These are phyloP conservation scores for Metallyticus violacea DNA, from an alignment of 2,888 invertebrate species.

Conservation along the genomic window DNA sequence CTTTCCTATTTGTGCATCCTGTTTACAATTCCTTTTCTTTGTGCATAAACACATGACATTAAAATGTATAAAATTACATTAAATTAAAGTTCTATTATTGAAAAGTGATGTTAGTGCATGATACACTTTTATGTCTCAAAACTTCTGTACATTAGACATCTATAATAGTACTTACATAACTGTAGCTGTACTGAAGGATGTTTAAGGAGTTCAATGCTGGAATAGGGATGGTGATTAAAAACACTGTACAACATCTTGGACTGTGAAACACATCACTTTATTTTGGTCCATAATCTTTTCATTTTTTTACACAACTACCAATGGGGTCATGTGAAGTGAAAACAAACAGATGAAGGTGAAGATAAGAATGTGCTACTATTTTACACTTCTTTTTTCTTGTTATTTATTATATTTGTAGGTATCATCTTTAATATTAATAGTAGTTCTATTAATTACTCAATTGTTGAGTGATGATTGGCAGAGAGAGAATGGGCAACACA, in stretches of 20 bases:
- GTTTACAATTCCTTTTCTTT: too few species aligned
- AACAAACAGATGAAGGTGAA: not conserved
- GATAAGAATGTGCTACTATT: not conserved
- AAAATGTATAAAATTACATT: too few species aligned
- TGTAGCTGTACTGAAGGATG: too few species aligned
- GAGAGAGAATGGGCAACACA: not conserved
- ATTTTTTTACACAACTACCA: slow-evolving; percentile 6
- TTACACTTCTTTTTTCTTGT: not conserved
- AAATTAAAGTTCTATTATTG: too few species aligned
- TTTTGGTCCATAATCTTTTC: slow-evolving; percentile 10
- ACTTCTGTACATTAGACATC: too few species aligned
- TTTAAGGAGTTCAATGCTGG: too few species aligned
- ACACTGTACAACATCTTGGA: not conserved
- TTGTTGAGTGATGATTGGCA: not conserved
- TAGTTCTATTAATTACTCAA: not conserved
- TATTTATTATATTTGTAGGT: not conserved
- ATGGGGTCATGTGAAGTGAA: slow-evolving; percentile 10
- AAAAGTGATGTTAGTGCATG: too few species aligned
- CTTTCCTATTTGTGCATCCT: too few species aligned
- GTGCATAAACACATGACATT: too few species aligned
- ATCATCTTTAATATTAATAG: not conserved
- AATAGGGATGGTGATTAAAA: not conserved
- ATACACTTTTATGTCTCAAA: too few species aligned
- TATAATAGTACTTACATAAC: too few species aligned
- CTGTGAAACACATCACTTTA: slow-evolving; percentile 5